Evolutionary conservation across 2,888 invertebrate species (phyloP).

Genomic region (Rhyacophila evoluta): DNA sequence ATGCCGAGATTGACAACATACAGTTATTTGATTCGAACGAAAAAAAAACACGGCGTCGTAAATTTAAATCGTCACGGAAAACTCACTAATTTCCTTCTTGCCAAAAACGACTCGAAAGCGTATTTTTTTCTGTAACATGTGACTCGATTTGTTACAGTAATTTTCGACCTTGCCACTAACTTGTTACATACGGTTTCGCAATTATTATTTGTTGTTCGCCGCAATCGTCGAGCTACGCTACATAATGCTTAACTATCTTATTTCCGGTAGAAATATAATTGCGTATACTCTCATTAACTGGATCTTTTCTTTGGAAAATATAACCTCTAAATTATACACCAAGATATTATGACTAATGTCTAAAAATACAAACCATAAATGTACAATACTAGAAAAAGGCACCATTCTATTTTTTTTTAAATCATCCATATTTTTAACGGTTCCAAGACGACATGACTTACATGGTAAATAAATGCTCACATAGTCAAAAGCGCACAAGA

Average conservation of each 20-base stretch:
- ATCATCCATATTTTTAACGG: too few species aligned
- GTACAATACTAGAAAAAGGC: too few species aligned
- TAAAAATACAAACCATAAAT: too few species aligned
- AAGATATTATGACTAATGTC: too few species aligned
- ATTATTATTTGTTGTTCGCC: not conserved
- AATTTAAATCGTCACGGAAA: not conserved
- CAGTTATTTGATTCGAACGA: too few species aligned
- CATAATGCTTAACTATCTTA: not conserved
- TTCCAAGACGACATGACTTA: too few species aligned
- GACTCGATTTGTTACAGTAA: not conserved
- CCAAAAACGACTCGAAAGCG: not conserved
- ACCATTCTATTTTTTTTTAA: too few species aligned
- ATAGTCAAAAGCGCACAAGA: too few species aligned
- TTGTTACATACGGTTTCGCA: not conserved
- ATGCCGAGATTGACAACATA: too few species aligned
- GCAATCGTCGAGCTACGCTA: not conserved
- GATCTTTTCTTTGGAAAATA: not conserved
- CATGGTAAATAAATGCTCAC: too few species aligned
- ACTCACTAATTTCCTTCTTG: not conserved
- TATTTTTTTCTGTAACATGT: not conserved
- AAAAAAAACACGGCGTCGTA: not conserved
- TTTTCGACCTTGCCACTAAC: conserved; percentile 6
- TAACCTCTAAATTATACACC: too few species aligned
- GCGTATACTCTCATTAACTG: not conserved
- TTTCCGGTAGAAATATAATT: conserved; percentile 5